Base-by-base conservation (phyloP, 2,113 vertebrate genomes). In the Poecilia latipinna region DNA sequence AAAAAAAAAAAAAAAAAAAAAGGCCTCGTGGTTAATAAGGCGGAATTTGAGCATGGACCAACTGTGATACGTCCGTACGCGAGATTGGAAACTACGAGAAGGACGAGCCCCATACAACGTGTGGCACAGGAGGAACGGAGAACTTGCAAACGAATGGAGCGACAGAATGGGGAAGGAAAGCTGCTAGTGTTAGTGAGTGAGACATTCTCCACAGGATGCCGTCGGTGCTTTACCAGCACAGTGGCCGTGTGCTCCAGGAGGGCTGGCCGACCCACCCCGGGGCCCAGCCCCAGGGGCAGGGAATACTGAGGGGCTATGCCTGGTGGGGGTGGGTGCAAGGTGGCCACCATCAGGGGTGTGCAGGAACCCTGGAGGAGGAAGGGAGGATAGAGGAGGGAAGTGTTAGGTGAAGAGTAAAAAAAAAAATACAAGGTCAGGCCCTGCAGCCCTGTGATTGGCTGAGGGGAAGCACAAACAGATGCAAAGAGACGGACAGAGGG, bases 311-410 rank as follows among this genome's bases (percentile, higher is more conserved):
- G 96, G 78, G 96, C 96, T 95, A 99, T 94, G 95, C 96, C 96
- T 94, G 97, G 96, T 95, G 97, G 94, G 95, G 97, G 96, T 93
- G 97, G 97, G 95, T 99, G 97, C 93, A 99, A 96, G 93, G 97
- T 98, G 96, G 97, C 97, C 95, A 98, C 97, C 97, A 99, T 98
- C 97, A 99, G 96, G 94, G 97, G 97, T 90, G 97, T 98, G 93
- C 97, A 98, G 96, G 97, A 98, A 96, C 97, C 97, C 97, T 99
- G 96, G 92, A 97, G 96, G 87, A 94, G 94, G 88, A 48, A 69
- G 80, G 84, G 78, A 84, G 72, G 75, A 90, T 89, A 90, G 79
- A 62, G 86, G 78, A 88, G 79, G 87, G 86, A 42, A 89, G 82
- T 17, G 81, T 93, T 89, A 93, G 78, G 85, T 75, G 69, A 80